These are phyloP conservation scores for Scortum barcoo DNA, from an alignment of 2,113 vertebrate genomes.

Conservation along the genomic window DNA sequence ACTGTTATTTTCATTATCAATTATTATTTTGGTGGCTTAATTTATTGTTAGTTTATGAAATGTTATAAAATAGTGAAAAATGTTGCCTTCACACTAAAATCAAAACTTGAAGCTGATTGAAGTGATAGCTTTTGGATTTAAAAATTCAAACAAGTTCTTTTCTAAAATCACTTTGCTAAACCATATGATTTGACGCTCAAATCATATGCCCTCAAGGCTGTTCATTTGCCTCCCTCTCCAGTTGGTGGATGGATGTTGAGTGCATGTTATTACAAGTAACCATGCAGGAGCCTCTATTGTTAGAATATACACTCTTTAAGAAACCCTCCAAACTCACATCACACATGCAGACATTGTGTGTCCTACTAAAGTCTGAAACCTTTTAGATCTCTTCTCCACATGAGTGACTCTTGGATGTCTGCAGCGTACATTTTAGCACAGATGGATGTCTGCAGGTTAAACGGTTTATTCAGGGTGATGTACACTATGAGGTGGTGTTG, in stretches of 20 bases:
- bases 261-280: slow-evolving; percentile 5
- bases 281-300: not conserved
- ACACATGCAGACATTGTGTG: too few species aligned
- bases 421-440: slow-evolving; percentile 24
- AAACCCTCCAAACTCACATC: not conserved
- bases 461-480: slow-evolving; percentile 29
- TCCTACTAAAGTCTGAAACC: too few species aligned
- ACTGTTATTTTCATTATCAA: not conserved
- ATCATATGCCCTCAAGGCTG: not conserved
- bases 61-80: not conserved
- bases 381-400: slow-evolving; percentile 8
- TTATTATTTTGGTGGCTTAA: not conserved
- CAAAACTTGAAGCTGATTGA: not conserved
- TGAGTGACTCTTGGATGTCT: slow-evolving; percentile 6
- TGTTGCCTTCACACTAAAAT: not conserved
- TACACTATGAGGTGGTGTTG: not conserved
- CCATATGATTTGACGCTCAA: not conserved
- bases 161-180: not conserved
- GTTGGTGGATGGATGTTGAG: not conserved
- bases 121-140: slow-evolving; percentile 5
- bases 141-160: not conserved
- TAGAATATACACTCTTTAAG: slow-evolving; percentile 14
- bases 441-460: slow-evolving; percentile 55
- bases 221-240: not conserved
- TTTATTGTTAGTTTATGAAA: not conserved